These are phyloP conservation scores for Buphagus erythrorhynchus DNA, from an alignment of 2,797 vertebrate genomes.

Conservation along the genomic window DNA sequence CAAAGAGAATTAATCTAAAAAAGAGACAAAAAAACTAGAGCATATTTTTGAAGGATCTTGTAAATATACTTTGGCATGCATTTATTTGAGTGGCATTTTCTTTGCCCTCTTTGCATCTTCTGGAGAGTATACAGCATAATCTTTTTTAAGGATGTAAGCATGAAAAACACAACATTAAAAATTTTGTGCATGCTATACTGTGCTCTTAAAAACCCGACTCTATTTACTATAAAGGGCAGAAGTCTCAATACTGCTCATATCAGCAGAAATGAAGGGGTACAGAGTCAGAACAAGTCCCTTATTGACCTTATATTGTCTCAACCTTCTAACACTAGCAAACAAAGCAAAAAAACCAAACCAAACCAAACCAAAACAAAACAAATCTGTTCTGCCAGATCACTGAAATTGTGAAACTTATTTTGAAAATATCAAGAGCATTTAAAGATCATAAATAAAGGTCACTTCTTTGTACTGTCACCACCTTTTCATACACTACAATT, in stretches of 20 bases:
- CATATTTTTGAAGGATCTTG: neutral
- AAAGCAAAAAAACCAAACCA: neutral
- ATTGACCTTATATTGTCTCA: slow-evolving; percentile 42
- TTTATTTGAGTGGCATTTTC: slow-evolving; percentile 29
- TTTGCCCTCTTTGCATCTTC: neutral
- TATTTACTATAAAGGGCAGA: neutral
- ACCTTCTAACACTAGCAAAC: slow-evolving; percentile 43
- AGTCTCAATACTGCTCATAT: slow-evolving; percentile 13
- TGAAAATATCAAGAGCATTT: slow-evolving; percentile 46
- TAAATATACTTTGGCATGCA: neutral
- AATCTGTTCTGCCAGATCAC: slow-evolving; percentile 12
- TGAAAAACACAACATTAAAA: neutral
- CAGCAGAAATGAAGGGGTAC: slow-evolving; percentile 35
- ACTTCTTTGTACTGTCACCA: slow-evolving; percentile 20
- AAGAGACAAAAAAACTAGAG: neutral
- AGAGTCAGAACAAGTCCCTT: slow-evolving; percentile 34
- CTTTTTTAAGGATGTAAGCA: neutral
- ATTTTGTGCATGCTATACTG: neutral
- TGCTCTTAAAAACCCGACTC: neutral
- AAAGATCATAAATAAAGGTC: slow-evolving; percentile 62
- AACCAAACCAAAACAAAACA: slow-evolving; percentile 19
- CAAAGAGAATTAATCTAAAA: neutral
- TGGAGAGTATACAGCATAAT: neutral
- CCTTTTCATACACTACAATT: slow-evolving; percentile 13
- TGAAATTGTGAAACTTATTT: slow-evolving; percentile 15